Conservation (phyloP, 1,140 invertebrate species). For the Drosophila gunungcola region DNA sequence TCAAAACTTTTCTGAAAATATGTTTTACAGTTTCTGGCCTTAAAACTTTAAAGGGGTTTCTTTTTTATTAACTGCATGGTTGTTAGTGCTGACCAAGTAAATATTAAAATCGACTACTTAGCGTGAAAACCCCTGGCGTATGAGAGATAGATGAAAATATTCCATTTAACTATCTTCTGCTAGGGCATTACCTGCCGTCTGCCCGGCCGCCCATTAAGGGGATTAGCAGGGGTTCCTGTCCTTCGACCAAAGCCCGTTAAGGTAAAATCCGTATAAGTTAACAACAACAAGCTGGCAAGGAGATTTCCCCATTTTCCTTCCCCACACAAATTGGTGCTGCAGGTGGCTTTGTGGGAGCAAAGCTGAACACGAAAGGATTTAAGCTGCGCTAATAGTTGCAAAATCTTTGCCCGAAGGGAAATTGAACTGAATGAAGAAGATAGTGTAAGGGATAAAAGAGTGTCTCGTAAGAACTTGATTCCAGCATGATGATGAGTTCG, state of each 20-base stretch:
- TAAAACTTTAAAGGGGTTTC: too few relatives aligned
- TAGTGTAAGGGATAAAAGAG: slow-evolving; percentile 2
- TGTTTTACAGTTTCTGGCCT: too few relatives aligned
- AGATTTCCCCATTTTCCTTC: slow-evolving; percentile 16
- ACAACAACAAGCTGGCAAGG: slow-evolving; percentile 29
- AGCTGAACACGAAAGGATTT: slow-evolving; percentile 46
- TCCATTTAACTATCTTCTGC: slow-evolving; percentile 9
- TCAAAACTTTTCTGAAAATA: too few relatives aligned
- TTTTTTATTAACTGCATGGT: too few relatives aligned
- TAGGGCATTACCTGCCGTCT: slow-evolving; percentile 17
- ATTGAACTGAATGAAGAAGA: slow-evolving; percentile 24
- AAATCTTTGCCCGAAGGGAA: slow-evolving; percentile 36
- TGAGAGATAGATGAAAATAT: slow-evolving; percentile 31
- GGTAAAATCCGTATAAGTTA: slow-evolving; percentile 33
- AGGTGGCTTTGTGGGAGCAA: slow-evolving; percentile 48
- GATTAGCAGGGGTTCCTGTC: slow-evolving; percentile 27
- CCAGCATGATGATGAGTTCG: background rate
- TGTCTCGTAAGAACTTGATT: slow-evolving; percentile 5
- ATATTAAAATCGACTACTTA: background rate
- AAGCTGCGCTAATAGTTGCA: slow-evolving; percentile 41
- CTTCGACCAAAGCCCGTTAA: slow-evolving; percentile 14
- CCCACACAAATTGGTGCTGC: slow-evolving; percentile 51
- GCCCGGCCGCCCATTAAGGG: slow-evolving; percentile 40
- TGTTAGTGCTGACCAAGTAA: background rate
- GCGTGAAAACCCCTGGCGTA: background rate